Conservation (phyloP, 2,797 vertebrate species). For the Remorina albescens region DNA sequence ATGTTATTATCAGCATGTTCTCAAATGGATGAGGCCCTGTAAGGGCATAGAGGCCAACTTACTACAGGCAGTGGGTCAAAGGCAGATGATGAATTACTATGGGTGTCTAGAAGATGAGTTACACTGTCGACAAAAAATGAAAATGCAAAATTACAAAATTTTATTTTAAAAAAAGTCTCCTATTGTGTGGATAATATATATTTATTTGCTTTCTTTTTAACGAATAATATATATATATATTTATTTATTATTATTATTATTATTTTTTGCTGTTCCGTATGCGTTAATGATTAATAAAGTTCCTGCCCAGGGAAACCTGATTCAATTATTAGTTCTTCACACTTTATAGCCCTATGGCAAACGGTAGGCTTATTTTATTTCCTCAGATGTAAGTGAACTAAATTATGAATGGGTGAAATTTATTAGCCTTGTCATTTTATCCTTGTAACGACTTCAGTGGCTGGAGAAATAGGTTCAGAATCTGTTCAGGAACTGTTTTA, state of each 20-base stretch:
- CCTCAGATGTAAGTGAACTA: slow-evolving; percentile 14
- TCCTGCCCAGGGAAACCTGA: slow-evolving; percentile 33
- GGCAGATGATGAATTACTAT: slow-evolving; percentile 47
- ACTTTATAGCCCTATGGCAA: slow-evolving; percentile 32
- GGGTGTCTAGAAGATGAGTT: slow-evolving; percentile 38
- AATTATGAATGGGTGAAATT: slow-evolving; percentile 43
- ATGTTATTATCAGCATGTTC: slow-evolving; percentile 45
- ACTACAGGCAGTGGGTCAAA: slow-evolving; percentile 25
- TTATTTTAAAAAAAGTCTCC: no score
- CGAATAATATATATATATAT: slow-evolving; percentile 12
- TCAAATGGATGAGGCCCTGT: slow-evolving; percentile 39
- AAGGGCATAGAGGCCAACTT: slow-evolving; percentile 3
- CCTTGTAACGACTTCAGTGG: neutral
- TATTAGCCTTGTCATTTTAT: slow-evolving; percentile 28
- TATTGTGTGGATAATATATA: no score
- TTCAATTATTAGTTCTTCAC: slow-evolving; percentile 39
- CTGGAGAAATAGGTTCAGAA: slow-evolving; percentile 8
- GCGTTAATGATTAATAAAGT: slow-evolving; percentile 31
- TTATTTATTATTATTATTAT: no score
- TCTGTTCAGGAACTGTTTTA: slow-evolving; percentile 9
- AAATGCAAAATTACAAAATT: no score
- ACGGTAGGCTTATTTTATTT: slow-evolving; percentile 22
- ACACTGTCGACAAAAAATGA: no score
- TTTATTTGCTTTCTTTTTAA: slow-evolving; percentile 12
- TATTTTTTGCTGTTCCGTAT: slow-evolving; percentile 27